A percentile compares a stretch with the other conserved stretches of the same genome.
Conservation (phyloP, 1,140 invertebrate species). For the Cydia pomonella region DNA sequence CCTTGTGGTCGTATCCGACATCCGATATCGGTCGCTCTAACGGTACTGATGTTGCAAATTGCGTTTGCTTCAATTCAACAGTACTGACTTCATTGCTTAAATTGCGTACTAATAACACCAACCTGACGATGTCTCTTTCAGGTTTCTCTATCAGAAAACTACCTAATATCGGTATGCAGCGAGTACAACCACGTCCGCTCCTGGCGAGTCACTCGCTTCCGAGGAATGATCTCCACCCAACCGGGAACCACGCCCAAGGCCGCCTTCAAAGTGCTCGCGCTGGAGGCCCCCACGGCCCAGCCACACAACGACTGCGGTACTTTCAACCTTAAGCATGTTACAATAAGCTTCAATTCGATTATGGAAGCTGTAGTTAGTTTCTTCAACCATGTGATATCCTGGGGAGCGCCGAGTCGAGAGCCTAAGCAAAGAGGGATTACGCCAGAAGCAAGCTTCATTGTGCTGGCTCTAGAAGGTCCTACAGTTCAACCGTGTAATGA, state of each 20-base stretch:
- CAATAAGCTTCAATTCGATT: not conserved
- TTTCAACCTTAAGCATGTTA: conserved; percentile 59
- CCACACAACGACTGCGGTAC: conserved; percentile 86
- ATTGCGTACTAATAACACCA: not conserved
- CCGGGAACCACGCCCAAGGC: conserved; percentile 97
- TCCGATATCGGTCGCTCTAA: no score
- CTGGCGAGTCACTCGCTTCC: conserved; percentile 97
- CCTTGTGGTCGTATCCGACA: no score
- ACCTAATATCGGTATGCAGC: conserved; percentile 97
- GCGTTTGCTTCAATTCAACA: no score
- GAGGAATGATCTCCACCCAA: conserved; percentile 98
- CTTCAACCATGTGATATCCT: not conserved
- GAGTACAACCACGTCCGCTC: conserved; percentile 99
- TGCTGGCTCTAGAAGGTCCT: not conserved
- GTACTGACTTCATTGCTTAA: no score
- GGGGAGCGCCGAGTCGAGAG: not conserved
- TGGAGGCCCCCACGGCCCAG: conserved; percentile 86
- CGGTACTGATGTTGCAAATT: no score
- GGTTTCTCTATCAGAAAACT: conserved; percentile 97
- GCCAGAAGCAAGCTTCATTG: not conserved
- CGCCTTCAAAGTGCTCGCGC: conserved; percentile 96
- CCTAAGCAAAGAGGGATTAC: not conserved
- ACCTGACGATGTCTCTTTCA: conserved; percentile 57
- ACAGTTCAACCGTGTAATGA: not conserved
- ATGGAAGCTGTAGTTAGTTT: conserved; percentile 3